Evolutionary conservation across 2,888 invertebrate species (phyloP).

Genomic region (Entomobrya multifasciata): DNA sequence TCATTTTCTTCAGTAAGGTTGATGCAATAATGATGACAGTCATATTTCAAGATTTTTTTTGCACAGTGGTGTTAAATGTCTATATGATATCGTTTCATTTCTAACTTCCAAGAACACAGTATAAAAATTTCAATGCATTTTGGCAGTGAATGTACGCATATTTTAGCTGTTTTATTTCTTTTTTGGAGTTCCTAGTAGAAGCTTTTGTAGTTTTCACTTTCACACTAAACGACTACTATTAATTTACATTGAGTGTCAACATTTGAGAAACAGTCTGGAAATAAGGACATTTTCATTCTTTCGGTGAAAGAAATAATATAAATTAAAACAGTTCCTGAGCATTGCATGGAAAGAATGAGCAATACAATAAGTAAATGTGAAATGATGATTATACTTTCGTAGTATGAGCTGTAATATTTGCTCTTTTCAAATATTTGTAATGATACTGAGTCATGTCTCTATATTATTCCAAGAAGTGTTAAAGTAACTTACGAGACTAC

Average conservation of each 20-base stretch:
- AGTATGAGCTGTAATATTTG: no score
- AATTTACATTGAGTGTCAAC: not conserved
- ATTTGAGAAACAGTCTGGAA: slow-evolving; percentile 10
- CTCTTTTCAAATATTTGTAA: no score
- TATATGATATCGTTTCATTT: not conserved
- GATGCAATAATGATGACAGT: not conserved
- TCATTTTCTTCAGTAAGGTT: not conserved
- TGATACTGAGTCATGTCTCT: no score
- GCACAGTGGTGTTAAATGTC: not conserved
- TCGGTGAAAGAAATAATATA: not conserved
- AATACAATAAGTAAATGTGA: no score
- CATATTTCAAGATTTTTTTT: no score
- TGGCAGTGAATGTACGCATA: not conserved
- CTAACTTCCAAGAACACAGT: no score
- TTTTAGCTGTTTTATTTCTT: no score
- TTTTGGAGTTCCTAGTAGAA: no score
- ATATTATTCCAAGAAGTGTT: not conserved
- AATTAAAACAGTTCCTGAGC: not conserved
- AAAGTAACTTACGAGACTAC: not conserved
- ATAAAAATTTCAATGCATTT: no score
- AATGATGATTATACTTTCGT: no score
- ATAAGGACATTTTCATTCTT: not conserved
- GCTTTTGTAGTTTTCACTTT: no score
- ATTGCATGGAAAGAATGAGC: no score
- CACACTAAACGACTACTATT: not conserved